These are phyloP conservation scores for Pimpla rufipes DNA, from an alignment of 2,888 invertebrate genomes.

Conservation along the genomic window DNA sequence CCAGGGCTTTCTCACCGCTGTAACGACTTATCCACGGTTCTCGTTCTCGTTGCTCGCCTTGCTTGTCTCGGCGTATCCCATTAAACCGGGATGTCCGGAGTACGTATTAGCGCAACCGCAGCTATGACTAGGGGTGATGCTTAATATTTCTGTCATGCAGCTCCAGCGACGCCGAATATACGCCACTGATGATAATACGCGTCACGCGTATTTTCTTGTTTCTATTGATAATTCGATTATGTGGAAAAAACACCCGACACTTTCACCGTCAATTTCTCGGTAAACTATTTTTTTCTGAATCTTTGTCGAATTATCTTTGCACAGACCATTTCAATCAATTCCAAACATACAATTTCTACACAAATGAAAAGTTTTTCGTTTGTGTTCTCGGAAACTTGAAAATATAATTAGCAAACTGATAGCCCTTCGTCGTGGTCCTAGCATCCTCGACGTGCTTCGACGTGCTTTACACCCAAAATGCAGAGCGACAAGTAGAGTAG, in stretches of 20 bases:
- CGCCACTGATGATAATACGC: neutral
- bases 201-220: too few relatives aligned
- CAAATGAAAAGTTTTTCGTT: neutral
- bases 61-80: slow-evolving; percentile 56
- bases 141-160: slow-evolving; percentile 65
- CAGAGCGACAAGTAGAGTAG: neutral
- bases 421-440: neutral
- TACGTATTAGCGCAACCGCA: slow-evolving; percentile 61
- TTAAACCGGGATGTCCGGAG: slow-evolving; percentile 61
- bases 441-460: slow-evolving; percentile 15
- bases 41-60: slow-evolving; percentile 38
- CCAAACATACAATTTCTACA: neutral
- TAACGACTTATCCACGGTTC: slow-evolving; percentile 67
- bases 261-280: too few relatives aligned
- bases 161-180: neutral
- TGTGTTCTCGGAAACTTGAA: neutral
- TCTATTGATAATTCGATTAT: too few relatives aligned
- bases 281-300: too few relatives aligned
- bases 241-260: too few relatives aligned
- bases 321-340: too few relatives aligned
- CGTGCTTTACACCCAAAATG: slow-evolving; percentile 25
- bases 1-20: slow-evolving; percentile 65
- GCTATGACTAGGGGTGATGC: slow-evolving; percentile 58
- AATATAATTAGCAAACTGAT: slow-evolving; percentile 39
- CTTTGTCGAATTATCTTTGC: too few relatives aligned